phyloP scores from a whole-genome alignment of 2,797 vertebrate genomes.

The Microtus californicus region DNA sequence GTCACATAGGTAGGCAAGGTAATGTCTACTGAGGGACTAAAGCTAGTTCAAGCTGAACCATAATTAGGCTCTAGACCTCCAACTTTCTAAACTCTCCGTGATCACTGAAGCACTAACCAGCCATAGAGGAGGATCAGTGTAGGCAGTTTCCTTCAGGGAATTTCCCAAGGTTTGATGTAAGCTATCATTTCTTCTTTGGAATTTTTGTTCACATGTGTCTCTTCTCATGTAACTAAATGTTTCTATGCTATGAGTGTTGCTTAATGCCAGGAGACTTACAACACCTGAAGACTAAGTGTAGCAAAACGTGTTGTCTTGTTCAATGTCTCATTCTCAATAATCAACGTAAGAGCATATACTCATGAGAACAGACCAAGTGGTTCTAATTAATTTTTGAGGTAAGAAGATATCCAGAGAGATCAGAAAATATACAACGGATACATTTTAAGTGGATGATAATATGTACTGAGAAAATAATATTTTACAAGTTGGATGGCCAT shows the following conservation, averaged over 20 bases:
- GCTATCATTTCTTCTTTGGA: not conserved
- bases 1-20: not conserved
- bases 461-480: conserved; percentile 11
- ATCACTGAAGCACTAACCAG: not conserved
- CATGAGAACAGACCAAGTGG: not conserved
- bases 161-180: not conserved
- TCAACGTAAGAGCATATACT: not conserved
- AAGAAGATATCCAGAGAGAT: conserved; percentile 27
- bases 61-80: not conserved
- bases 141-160: not conserved
- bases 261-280: not conserved
- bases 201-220: not conserved
- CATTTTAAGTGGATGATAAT: conserved; percentile 14
- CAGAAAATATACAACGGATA: not conserved
- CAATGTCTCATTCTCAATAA: not conserved
- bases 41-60: not conserved
- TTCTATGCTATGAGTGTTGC: not conserved
- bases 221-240: not conserved
- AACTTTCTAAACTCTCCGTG: not conserved
- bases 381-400: conserved; percentile 14
- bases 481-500: not conserved
- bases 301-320: not conserved
- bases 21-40: not conserved
- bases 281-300: not conserved
- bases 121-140: not conserved